A percentile compares a stretch with the other conserved stretches of the same genome.
These are phyloP conservation scores for Chromobotia macracanthus DNA, from an alignment of 2,797 vertebrate genomes.

Conservation along the genomic window DNA sequence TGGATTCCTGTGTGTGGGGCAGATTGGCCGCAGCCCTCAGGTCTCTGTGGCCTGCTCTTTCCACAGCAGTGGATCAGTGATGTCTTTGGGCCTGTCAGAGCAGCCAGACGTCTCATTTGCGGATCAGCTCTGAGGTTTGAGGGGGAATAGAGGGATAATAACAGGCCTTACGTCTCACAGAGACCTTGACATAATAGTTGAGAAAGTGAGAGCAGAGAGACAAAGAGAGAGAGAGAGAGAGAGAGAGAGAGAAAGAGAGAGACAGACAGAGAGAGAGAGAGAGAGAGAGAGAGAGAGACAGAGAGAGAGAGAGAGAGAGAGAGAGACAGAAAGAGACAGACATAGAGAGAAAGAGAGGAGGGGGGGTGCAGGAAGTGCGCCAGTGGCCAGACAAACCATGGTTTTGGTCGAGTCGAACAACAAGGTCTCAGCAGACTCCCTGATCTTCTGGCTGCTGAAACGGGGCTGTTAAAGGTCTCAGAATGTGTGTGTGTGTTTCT, in stretches of 20 bases:
- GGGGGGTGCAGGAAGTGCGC: conserved; percentile 48
- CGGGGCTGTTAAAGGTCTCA: conserved; percentile 3
- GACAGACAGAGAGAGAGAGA: too few species aligned
- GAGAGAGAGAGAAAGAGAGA: too few species aligned
- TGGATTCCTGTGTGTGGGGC: conserved; percentile 65
- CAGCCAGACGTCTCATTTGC: conserved; percentile 57
- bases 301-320: too few species aligned
- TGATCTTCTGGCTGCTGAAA: too few species aligned
- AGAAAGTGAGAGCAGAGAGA: conserved; percentile 18
- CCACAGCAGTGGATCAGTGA: conserved; percentile 41
- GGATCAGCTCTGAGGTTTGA: conserved; percentile 63
- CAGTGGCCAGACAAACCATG: conserved; percentile 52
- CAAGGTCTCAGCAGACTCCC: too few species aligned
- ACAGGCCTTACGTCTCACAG: conserved; percentile 69
- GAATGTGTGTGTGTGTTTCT: conserved; percentile 24
- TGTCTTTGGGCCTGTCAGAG: conserved; percentile 68
- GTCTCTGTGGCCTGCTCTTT: conserved; percentile 25
- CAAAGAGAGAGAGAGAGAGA: conserved; percentile 26
- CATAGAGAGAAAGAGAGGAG: too few species aligned
- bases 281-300: too few species aligned
- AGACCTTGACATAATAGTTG: conserved; percentile 72
- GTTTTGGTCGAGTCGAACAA: neutral
- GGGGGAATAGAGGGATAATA: conserved; percentile 69
- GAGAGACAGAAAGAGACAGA: too few species aligned
- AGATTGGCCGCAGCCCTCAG: conserved; percentile 35